Evolutionary conservation across 2,113 vertebrate genomes (phyloP).

Genomic region (Chaetorhynchus papuensis): DNA sequence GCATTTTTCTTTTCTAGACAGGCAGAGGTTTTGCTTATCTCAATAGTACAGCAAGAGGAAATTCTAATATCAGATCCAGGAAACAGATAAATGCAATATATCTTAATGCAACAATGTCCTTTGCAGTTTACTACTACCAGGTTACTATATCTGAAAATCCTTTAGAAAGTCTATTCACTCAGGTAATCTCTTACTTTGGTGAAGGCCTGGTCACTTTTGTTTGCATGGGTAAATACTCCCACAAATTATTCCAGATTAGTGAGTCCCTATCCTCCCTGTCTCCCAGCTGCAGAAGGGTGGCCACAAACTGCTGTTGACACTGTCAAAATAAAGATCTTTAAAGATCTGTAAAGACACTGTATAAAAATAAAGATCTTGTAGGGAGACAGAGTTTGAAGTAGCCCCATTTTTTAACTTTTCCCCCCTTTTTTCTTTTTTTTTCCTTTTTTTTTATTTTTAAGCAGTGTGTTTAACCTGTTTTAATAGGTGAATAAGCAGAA

Average conservation of each 20-base stretch:
- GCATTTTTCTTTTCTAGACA: background rate
- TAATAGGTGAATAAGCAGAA: background rate
- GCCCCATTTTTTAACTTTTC: background rate
- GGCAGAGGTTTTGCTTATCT: background rate
- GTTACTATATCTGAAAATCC: background rate
- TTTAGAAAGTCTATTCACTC: background rate
- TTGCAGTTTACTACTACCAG: background rate
- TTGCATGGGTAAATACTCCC: constrained; percentile 62
- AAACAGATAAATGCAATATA: background rate
- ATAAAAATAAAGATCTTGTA: too few species aligned
- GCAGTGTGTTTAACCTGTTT: background rate
- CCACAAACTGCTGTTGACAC: background rate
- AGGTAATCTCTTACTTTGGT: background rate
- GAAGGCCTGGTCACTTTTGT: constrained; percentile 37
- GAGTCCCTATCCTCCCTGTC: background rate
- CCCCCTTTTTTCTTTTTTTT: too few species aligned
- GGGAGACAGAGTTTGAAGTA: background rate
- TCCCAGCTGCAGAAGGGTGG: background rate
- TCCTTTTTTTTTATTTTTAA: background rate
- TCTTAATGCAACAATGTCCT: background rate
- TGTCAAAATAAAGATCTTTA: too few species aligned
- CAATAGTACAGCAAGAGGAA: background rate
- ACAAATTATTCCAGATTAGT: constrained; percentile 44
- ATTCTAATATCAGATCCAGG: background rate
- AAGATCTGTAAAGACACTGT: too few species aligned